phyloP scores from a whole-genome alignment of 2,797 vertebrate genomes.

The Cossypha polioptera region DNA sequence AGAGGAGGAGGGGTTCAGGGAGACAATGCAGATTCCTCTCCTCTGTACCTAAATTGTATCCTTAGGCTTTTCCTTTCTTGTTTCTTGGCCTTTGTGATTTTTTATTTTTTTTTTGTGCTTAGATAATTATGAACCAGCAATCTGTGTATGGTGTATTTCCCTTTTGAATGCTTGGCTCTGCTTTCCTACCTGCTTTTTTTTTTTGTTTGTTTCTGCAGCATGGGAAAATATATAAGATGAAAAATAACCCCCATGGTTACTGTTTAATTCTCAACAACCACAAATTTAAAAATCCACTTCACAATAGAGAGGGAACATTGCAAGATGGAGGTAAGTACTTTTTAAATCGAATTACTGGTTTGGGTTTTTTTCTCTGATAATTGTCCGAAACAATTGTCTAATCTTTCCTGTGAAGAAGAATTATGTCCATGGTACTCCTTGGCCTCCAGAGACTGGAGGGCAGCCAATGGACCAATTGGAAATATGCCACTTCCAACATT shows the following conservation, averaged over 20 bases:
- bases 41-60: neutral
- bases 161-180: neutral
- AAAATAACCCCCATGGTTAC: constrained; percentile 60
- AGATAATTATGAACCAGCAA: neutral
- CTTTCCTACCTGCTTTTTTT: neutral
- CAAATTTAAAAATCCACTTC: neutral
- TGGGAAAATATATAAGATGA: constrained; percentile 36
- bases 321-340: constrained; percentile 53
- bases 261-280: constrained; percentile 69
- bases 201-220: constrained; percentile 4
- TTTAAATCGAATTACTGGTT: neutral
- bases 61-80: neutral
- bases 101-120: neutral
- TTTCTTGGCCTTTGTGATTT: neutral
- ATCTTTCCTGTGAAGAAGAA: neutral
- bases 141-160: neutral
- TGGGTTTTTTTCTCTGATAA: neutral
- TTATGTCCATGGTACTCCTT: neutral
- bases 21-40: neutral
- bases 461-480: neutral
- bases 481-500: neutral
- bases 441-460: neutral
- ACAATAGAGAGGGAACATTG: constrained; percentile 21
- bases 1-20: neutral
- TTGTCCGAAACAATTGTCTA: neutral